Evolutionary conservation across 2,888 invertebrate genomes (phyloP), one percentile per base, ranked within the genome.

Genomic region (Meliscaeva auricollis): DNA sequence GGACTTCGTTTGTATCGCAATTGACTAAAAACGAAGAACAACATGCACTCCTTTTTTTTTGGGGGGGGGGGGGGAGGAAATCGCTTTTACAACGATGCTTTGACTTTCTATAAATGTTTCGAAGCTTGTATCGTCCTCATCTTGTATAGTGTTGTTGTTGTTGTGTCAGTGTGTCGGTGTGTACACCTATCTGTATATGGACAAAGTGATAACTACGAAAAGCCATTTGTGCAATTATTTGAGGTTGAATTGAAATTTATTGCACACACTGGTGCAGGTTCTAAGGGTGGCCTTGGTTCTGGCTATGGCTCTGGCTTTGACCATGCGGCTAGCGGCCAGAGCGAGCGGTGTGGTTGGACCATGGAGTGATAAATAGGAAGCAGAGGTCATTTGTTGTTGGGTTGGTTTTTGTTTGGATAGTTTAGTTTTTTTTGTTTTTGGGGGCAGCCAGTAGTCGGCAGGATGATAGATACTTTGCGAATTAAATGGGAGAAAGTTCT

Each of bases 151-250:
- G n/a, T n/a, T n/a, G n/a, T n/a, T n/a, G n/a, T 9, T 9, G 38
- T 11, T 9, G 38, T 15, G 35, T 38, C 11, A 38, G 17, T 2
- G n/a, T 41, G 13, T 41, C 32, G 20, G n/a, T 15, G 26, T 7
- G n/a, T 82, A 20, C 72, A 77, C 76, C 58, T 72, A 20, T 32
- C 5, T 13, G 13, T 20, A 58, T 22, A 64, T 70, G 69, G 56
- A 83, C 83, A 68, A 78, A 79, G 83, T 83, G 83, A 83, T 83
- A 83, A 83, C 83, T 79, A 79, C 74, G 79, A 83, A 83, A 83
- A 83, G 83, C 83, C 83, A 83, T 83, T 83, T 83, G 83, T 79
- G 83, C 62, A 83, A 83, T 83, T 83, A 83, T 83, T 83, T 83
- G 78, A 83, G 83, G 83, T 83, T 83, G 79, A 70, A 83, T 74